A percentile compares a stretch with the other conserved stretches of the same genome.
phyloP scores from a whole-genome alignment of 2,113 vertebrate genomes.

The Erythrolamprus reginae region DNA sequence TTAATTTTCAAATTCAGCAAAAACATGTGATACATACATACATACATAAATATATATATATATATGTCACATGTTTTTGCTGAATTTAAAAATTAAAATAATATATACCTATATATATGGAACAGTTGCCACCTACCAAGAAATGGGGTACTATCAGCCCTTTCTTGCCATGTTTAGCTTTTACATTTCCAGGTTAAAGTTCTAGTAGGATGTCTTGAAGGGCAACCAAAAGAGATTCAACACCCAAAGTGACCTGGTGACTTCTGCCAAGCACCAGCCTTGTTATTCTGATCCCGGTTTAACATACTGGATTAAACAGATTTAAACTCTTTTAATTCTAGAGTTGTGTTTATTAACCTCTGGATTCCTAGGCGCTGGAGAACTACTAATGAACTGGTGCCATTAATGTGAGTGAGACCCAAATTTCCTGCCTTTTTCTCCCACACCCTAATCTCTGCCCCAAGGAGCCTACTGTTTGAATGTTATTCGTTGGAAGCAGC shows the following conservation, averaged over 20 bases:
- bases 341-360: neutral
- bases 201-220: neutral
- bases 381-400: neutral
- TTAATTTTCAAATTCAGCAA: too few relatives aligned
- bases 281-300: neutral
- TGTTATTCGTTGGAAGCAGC: too few relatives aligned
- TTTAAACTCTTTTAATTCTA: neutral
- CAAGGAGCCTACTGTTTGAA: neutral
- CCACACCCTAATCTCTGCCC: neutral
- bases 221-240: neutral
- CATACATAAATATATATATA: too few relatives aligned
- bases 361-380: too few relatives aligned
- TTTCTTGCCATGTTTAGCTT: neutral
- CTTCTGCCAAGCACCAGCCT: neutral
- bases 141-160: neutral
- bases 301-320: neutral
- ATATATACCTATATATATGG: too few relatives aligned
- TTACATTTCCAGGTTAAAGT: slow-evolving; percentile 1
- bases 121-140: neutral
- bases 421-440: neutral
- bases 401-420: neutral
- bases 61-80: too few relatives aligned
- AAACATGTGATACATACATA: too few relatives aligned
- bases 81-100: too few relatives aligned
- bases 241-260: neutral